Base-by-base conservation (phyloP, 2,888 invertebrate genomes). In the Standfussiana lucernea region DNA sequence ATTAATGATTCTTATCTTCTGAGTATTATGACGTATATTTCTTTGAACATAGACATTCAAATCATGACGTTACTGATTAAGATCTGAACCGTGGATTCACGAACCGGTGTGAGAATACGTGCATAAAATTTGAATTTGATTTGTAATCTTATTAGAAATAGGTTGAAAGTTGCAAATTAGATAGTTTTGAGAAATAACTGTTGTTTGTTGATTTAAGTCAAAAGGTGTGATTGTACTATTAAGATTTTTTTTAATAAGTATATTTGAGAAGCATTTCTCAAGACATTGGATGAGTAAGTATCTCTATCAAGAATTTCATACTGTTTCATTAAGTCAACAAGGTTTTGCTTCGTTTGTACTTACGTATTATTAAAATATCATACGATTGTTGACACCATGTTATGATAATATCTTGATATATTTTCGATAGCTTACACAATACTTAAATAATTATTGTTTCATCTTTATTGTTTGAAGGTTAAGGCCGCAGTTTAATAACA, bases 1-100 rank as follows among this genome's bases (percentile, higher is more conserved):
- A 70, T 37, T 35, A 50, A 28, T 77, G 68, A 69, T 45, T 40
- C 47, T 61, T 67, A 76, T 78, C 42, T 79, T 35, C 61, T 65
- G 8, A 42, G 71, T 68, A 88, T 45, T 65, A n/a, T 82, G 82
- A 80, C 82, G 72, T 83, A 59, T 64, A 37, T 74, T 81, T 79
- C 68, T 77, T n/a, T 37, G 77, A 73, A 82, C 24, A 28, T 45
- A 47, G 50, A 67, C 28, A 24, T 21, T 35, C 11, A 35, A 15
- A 13, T 13, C 59, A 62, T 73, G 70, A 79, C 32, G 62, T 74
- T 69, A 75, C 35, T 35, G 72, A 77, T 79, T n/a, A 45, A 15
- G 24, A 70, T 81, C 59, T 81, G 40, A 59, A 61, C 40, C 40
- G 32, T 40, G 82, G 75, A 85, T 76, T 84, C 79, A 84, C 56